Evolutionary conservation across 2,797 vertebrate genomes (phyloP).

Genomic region (Smutsia temminckii): DNA sequence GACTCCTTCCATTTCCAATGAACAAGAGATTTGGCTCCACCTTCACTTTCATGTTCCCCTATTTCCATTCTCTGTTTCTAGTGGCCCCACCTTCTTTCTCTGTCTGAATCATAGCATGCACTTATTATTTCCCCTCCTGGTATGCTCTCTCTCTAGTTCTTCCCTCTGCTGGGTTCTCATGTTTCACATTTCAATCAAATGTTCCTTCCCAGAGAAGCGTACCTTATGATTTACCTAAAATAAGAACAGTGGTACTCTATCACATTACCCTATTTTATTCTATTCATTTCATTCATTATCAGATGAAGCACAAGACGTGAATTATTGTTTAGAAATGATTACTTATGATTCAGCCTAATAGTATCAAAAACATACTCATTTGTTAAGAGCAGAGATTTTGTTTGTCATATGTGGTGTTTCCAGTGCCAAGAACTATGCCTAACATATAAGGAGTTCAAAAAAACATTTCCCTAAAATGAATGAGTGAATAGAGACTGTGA

Average conservation of each 20-base stretch:
- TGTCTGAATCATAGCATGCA: background rate
- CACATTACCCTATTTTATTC: background rate
- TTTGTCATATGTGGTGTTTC: background rate
- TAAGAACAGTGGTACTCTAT: background rate
- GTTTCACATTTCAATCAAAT: background rate
- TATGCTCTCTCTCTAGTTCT: background rate
- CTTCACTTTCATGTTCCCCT: background rate
- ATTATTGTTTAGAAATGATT: background rate
- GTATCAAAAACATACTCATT: background rate
- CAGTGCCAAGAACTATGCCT: background rate
- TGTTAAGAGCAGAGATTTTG: background rate
- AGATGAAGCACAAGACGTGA: background rate
- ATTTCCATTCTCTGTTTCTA: background rate
- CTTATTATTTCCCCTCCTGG: background rate
- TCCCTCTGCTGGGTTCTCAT: background rate
- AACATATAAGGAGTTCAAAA: background rate
- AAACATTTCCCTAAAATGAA: background rate
- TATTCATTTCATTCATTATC: background rate
- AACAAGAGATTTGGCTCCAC: background rate
- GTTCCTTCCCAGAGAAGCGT: background rate
- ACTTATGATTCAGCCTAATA: background rate
- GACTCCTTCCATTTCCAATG: background rate
- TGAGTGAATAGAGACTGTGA: background rate
- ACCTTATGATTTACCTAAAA: background rate
- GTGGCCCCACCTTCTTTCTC: background rate